These are phyloP conservation scores for Pomacea maculata DNA, from an alignment of 1,140 invertebrate species.

Conservation along the genomic window DNA sequence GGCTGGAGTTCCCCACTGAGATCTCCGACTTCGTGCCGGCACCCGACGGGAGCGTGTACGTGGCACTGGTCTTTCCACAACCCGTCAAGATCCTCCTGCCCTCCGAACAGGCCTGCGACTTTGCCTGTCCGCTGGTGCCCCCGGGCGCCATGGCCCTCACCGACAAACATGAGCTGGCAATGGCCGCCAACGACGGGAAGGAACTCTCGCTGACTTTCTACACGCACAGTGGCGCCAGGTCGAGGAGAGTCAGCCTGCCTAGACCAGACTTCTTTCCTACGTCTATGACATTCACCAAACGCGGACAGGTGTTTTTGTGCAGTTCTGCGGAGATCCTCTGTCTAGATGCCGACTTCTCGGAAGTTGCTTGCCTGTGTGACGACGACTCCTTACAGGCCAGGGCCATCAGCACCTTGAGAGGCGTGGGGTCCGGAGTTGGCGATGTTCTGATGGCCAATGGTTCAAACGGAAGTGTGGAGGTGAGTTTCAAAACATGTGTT, in stretches of 20 bases:
- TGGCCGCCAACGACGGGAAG: conserved; percentile 15
- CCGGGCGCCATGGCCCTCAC: conserved; percentile 76
- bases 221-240: not conserved
- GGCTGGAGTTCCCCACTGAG: conserved; percentile 5
- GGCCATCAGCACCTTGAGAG: conserved; percentile 9
- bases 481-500: not conserved
- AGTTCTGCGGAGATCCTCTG: conserved; percentile 6
- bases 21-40: conserved; percentile 67
- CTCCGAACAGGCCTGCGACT: conserved; percentile 85
- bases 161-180: conserved; percentile 64
- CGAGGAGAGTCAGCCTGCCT: conserved; percentile 11
- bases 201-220: conserved; percentile 22
- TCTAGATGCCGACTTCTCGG: conserved; percentile 20
- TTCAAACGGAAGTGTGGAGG: conserved; percentile 10
- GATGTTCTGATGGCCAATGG: conserved; percentile 12
- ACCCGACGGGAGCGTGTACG: conserved; percentile 83
- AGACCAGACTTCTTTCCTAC: conserved; percentile 7
- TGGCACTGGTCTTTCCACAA: conserved; percentile 85
- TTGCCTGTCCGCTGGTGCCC: conserved; percentile 83
- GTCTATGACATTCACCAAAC: conserved; percentile 9
- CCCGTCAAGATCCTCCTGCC: conserved; percentile 83
- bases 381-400: not conserved
- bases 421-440: conserved; percentile 14
- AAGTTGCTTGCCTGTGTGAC: not conserved
- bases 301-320: conserved; percentile 10